Base-by-base conservation (phyloP, 2,113 vertebrate genomes). In the Clarias batrachus region DNA sequence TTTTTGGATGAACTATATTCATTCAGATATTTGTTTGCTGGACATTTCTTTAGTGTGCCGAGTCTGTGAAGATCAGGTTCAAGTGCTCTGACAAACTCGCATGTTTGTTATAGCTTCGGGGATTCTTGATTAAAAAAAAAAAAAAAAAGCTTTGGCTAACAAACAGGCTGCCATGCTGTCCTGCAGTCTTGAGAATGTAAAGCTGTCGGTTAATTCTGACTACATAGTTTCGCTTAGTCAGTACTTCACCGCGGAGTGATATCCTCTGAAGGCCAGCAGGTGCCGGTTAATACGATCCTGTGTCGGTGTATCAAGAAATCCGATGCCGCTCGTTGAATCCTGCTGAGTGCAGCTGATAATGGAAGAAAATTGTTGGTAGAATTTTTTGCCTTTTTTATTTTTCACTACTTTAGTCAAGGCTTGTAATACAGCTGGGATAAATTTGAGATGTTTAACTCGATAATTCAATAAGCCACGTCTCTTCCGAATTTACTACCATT, bases 281-380 rank as follows among this genome's bases (percentile, higher is more conserved):
- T 89, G 88, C 23, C 52, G 16, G 82, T 87, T 63, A 83, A 86
- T 76, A 76, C 87, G 88, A 89, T 83, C 88, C 41, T 27, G 30
- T 73, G 56, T 41, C 21, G 2, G 60, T 52, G 19, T 78, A 63
- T 79, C 54, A 33, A 70, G 79, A 79, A 86, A 86, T 59, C 21
- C 21, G 82, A 84, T 85, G 62, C 77, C 57, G 74, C 9, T 73
- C 71, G 30, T 57, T 65, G 59, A 66, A 21, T 66, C 27, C 0
- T 8, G 62, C 74, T 80, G 19, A 56, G 33, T 73, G 27, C 68
- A 84, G 68, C 23, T 84, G 54, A 48, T 76, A 21, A 13, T 27
- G 10, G 70, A n/a, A 0, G 30, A 11, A 59, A 65, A 59, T 37
- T 3, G 0, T 23, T 71, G 17, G 52, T 21, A 59, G n/a, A 4